phyloP scores from a whole-genome alignment of 2,113 vertebrate species.

The Hemiscyllium ocellatum region DNA sequence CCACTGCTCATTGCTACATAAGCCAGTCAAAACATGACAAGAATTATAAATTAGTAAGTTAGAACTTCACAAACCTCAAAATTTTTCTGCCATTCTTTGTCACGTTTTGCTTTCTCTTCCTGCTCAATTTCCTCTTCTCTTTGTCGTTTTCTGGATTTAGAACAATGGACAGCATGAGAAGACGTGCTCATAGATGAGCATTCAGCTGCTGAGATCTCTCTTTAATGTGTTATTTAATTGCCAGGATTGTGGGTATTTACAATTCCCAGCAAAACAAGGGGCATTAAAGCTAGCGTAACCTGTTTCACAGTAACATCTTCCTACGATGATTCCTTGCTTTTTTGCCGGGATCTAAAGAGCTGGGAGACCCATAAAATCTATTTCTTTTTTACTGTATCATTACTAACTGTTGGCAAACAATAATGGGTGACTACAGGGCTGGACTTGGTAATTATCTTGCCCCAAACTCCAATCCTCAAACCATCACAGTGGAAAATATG shows the following conservation, averaged over 20 bases:
- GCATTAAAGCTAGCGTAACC: background rate
- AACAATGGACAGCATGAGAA: constrained; percentile 38
- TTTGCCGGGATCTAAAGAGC: background rate
- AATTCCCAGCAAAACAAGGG: background rate
- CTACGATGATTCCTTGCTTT: background rate
- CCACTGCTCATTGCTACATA: background rate
- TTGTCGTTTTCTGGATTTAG: constrained; percentile 74
- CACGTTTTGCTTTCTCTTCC: constrained; percentile 87
- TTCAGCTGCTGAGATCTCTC: background rate
- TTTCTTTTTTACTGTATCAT: background rate
- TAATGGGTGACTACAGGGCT: background rate
- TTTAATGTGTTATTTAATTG: background rate
- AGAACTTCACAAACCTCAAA: constrained; percentile 72
- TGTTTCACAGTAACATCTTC: background rate
- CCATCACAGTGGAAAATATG: background rate
- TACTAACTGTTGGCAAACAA: background rate
- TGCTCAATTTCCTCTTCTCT: constrained; percentile 94
- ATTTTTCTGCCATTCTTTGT: constrained; percentile 97
- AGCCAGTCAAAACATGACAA: background rate
- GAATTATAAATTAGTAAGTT: background rate
- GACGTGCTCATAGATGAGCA: background rate
- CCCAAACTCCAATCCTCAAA: background rate
- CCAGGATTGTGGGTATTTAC: background rate
- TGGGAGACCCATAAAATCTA: background rate
- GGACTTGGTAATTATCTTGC: background rate